Evolutionary conservation across 2,113 vertebrate genomes (phyloP), one percentile per base, ranked within the genome.

Genomic region (Mastomys coucha): DNA sequence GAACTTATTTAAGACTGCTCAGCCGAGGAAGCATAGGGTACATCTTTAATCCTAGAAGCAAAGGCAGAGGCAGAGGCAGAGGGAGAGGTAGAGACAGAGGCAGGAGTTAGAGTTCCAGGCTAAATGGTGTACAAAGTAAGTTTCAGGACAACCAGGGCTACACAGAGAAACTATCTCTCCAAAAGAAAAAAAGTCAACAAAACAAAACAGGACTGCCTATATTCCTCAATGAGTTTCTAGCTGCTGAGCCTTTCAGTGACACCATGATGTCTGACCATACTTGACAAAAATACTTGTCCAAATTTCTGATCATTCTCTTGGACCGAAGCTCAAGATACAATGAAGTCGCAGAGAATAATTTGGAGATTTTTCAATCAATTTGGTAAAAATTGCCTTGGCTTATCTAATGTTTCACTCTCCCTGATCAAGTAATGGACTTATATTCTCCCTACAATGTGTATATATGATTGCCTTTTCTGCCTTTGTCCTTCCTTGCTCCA

Each of bases 281-380:
- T 58, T 76, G 76, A 88, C 39, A 90, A 90, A 91, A 56, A 39
- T 2, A 20, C 56, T 82, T 90, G 72, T 82, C 28, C 73, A 77
- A 51, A 85, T 94, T 90, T 65, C 67, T 88, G 12, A 60, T 73
- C 36, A 94, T 94, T 94, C 78, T 14, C 28, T 77, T 81, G 53
- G 16, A 91, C 14, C 89, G 20, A 82, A 91, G 91, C 45, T 81
- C 22, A 93, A 80, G 42, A 95, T 51, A 88, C 75, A 6, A 1
- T 91, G 88, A 92, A 60, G 22, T 42, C 88, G 11, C 7, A 86
- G 17, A 78, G 28, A 77, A 77, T 82, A 2, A 56, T 87, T 86
- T 76, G 6, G 76, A 97, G 33, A 4, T 39, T 88, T 88, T 92
- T 91, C 75, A 33, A 86, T 72, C 92, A 81, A 24, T n/a, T 45